A percentile compares a stretch with the other conserved stretches of the same genome.
Conservation (phyloP, 2,113 vertebrate species). For the Neolamprologus caudopunctatus region DNA sequence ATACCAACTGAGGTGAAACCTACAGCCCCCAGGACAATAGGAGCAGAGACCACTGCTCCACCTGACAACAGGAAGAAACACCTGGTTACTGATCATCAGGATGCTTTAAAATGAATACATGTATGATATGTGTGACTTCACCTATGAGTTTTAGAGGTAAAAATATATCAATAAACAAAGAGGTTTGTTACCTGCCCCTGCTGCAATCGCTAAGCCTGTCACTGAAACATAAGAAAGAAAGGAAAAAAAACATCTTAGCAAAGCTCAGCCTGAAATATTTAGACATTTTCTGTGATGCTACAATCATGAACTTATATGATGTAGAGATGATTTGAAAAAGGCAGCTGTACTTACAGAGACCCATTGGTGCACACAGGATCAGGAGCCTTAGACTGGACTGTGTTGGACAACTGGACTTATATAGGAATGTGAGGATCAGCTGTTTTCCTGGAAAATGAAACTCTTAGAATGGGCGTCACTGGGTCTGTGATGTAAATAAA, state of each 20-base stretch:
- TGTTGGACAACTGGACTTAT: fast-evolving
- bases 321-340: not conserved
- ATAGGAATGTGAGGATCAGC: not conserved
- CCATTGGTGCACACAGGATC: fast-evolving
- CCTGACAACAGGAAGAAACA: no score
- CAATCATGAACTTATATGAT: fast-evolving
- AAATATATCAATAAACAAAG: fast-evolving
- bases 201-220: fast-evolving
- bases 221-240: not conserved
- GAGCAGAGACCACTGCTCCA: no score
- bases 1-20: no score
- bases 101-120: fast-evolving
- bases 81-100: no score
- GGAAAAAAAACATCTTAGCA: fast-evolving
- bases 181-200: not conserved
- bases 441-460: fast-evolving
- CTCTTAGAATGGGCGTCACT: fast-evolving
- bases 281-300: not conserved
- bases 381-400: not conserved
- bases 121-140: no score
- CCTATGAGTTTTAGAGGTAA: no score
- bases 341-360: not conserved
- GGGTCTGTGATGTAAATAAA: fast-evolving
- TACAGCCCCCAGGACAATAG: no score
- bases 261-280: not conserved